These are phyloP conservation scores for Clarias gariepinus DNA, from an alignment of 2,113 vertebrate species.

Conservation along the genomic window DNA sequence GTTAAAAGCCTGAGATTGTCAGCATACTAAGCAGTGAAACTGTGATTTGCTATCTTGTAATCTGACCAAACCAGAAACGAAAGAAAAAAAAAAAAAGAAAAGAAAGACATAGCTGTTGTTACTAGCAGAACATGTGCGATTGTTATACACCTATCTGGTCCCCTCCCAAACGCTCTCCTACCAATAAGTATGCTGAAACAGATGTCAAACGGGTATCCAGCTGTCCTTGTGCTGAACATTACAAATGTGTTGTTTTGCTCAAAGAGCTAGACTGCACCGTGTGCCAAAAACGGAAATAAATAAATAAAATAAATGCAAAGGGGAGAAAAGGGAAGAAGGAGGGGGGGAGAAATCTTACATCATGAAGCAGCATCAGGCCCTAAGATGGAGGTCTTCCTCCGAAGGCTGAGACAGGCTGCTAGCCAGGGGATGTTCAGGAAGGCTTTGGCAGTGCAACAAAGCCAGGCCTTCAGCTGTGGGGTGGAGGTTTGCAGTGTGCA, in stretches of 20 bases:
- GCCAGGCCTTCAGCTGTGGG: constrained; percentile 97
- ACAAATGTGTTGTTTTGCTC: constrained; percentile 80
- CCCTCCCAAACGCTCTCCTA: constrained; percentile 64
- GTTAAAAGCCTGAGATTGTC: background rate
- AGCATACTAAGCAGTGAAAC: background rate
- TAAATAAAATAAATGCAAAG: constrained; percentile 50
- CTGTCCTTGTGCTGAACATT: constrained; percentile 76
- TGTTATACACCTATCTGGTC: constrained; percentile 34
- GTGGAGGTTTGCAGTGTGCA: constrained; percentile 92
- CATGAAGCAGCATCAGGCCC: constrained; percentile 74
- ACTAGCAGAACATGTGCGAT: constrained; percentile 28
- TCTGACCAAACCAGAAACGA: constrained; percentile 7
- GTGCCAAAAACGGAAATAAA: constrained; percentile 64
- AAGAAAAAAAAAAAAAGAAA: too few relatives aligned
- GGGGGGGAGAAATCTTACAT: constrained; percentile 59
- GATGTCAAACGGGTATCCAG: constrained; percentile 86
- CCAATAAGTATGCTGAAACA: constrained; percentile 77
- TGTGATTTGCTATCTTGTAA: constrained; percentile 19
- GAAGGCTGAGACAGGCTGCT: constrained; percentile 83
- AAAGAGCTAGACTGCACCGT: constrained; percentile 70
- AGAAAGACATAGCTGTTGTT: constrained; percentile 13
- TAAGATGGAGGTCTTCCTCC: constrained; percentile 94
- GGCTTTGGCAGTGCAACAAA: constrained; percentile 98
- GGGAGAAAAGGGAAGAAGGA: background rate
- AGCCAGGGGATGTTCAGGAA: constrained; percentile 96